Evolutionary conservation across 2,888 invertebrate genomes (phyloP), one percentile per base, ranked within the genome.

Genomic region (Apantesis nais): DNA sequence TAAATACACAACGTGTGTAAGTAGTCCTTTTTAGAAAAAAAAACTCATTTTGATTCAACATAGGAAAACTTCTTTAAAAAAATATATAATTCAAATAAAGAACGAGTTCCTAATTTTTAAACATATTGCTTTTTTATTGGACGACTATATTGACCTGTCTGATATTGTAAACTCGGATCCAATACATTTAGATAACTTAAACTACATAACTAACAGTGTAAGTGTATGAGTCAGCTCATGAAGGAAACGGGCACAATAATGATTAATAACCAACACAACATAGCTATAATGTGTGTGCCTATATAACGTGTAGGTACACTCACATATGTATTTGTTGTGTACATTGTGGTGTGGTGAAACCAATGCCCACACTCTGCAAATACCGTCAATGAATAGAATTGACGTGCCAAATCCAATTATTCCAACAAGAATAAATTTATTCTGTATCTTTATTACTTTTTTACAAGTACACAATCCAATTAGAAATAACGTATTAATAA

Each of bases 181-280:
- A 70, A 71, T 67, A 78, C 71, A 74, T 79, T 80, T 77, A 82
- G 74, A 75, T 78, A 78, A 75, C 72, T 73, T 69, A 62, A 71
- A 74, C 67, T 63, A 63, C 11, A 9, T 63, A 41, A 29, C 68
- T 71, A 70, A 68, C 61, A 62, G 68, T 62, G 75, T 70, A 70
- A 72, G 62, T 68, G 71, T 37, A 73, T 82, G 82, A 81, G 64
- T 82, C 83, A 83, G 69, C 68, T 65, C 58, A 78, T 74, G 74
- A 72, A 82, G 80, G 82, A 82, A 81, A 82, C 73, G 55, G 66
- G 39, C 72, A 66, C 58, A 66, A 73, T 72, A 69, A 70, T 67
- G 72, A 70, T 74, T 72, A 80, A 67, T 74, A 52, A 71, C 37
- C 22, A 66, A 41, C 66, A 66, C 58, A 19, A 58, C 66, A 67